Percentiles rank a stretch among this genome's conserved stretches.
These are phyloP conservation scores for Plusia festucae DNA, from an alignment of 2,888 invertebrate species.

Conservation along the genomic window DNA sequence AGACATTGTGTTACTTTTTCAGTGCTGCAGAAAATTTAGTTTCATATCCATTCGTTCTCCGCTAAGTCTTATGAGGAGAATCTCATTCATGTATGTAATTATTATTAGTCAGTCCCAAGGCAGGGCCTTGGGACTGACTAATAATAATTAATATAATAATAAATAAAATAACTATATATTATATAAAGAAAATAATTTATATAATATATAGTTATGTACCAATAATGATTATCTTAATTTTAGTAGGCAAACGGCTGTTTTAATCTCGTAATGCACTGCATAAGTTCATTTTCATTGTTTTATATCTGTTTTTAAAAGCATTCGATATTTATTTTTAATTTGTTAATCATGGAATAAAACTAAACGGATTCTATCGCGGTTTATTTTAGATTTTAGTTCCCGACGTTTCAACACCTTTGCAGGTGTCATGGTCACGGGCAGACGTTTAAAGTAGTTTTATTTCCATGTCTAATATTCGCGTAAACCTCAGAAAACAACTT, in stretches of 20 bases:
- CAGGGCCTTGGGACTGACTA: slow-evolving; percentile 17
- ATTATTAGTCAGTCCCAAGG: slow-evolving; percentile 3
- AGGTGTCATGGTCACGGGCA: too few species aligned
- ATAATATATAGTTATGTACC: slow-evolving; percentile 21
- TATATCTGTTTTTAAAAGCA: slow-evolving; percentile 37
- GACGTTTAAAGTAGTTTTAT: too few species aligned
- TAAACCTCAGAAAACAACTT: too few species aligned
- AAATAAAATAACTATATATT: too few species aligned
- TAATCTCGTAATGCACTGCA: slow-evolving; percentile 23
- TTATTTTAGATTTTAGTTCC: too few species aligned
- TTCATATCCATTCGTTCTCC: not conserved
- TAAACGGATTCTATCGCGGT: too few species aligned
- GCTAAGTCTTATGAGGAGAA: not conserved
- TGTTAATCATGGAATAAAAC: too few species aligned
- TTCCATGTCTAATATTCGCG: too few species aligned
- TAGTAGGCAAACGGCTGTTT: slow-evolving; percentile 32
- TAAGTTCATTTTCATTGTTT: slow-evolving; percentile 26
- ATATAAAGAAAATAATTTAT: slow-evolving; percentile 33
- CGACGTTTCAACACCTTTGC: too few species aligned
- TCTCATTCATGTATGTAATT: slow-evolving; percentile 7
- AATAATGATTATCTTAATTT: slow-evolving; percentile 30
- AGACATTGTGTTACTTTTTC: not conserved
- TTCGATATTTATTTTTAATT: slow-evolving; percentile 9
- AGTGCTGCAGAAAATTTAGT: not conserved
- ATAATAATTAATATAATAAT: too few species aligned